Evolutionary conservation across 2,888 invertebrate species (phyloP).

Genomic region (Vanessa cardui): DNA sequence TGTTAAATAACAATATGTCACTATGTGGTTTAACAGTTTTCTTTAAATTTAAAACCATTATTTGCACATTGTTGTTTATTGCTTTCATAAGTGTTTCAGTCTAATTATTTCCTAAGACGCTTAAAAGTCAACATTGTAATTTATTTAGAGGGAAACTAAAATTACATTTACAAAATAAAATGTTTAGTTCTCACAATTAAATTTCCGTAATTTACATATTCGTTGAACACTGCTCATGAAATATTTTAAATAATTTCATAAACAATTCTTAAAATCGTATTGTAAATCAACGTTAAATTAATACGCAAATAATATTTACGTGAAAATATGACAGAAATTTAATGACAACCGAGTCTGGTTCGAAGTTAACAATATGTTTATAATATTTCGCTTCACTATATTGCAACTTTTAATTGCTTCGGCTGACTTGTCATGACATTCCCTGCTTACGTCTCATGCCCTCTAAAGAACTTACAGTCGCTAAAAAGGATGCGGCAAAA

Average conservation of each 20-base stretch:
- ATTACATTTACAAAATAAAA: too few species aligned
- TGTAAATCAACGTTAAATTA: too few species aligned
- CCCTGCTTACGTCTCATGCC: conserved; percentile 40
- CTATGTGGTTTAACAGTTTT: conserved; percentile 7
- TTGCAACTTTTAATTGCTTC: conserved; percentile 66
- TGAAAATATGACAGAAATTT: background rate
- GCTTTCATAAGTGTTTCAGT: background rate
- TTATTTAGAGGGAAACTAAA: background rate
- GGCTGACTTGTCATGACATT: conserved; percentile 50
- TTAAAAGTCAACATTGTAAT: background rate
- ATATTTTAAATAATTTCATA: too few species aligned
- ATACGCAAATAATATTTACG: too few species aligned
- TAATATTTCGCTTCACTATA: conserved; percentile 39
- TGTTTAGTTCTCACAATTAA: too few species aligned
- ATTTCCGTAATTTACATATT: too few species aligned
- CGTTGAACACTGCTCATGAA: too few species aligned
- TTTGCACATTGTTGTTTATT: background rate
- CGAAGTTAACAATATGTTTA: conserved; percentile 7
- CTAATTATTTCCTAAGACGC: background rate
- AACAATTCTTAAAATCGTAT: too few species aligned
- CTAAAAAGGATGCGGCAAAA: conserved; percentile 12
- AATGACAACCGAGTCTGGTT: conserved; percentile 11
- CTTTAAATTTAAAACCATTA: background rate
- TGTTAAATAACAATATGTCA: background rate
- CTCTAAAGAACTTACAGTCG: conserved; percentile 28